phyloP scores from a whole-genome alignment of 2,888 invertebrate species.

The Leptopterna dolabrata region DNA sequence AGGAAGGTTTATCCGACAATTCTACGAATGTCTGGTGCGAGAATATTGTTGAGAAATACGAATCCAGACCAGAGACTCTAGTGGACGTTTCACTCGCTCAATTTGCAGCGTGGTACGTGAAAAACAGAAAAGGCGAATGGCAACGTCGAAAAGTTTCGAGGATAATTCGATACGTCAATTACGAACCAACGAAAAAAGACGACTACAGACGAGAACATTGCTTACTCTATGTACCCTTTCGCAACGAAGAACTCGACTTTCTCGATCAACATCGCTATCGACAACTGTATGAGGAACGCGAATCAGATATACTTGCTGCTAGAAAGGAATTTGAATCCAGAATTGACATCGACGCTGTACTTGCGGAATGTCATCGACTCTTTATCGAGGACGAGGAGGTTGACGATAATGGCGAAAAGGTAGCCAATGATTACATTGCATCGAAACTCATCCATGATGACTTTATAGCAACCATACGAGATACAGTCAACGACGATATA shows the following conservation, averaged over 20 bases:
- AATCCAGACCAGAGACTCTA: not conserved
- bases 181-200: not conserved
- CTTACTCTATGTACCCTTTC: no score
- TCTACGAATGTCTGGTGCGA: not conserved
- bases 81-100: not conserved
- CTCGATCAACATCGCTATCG: not conserved
- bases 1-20: not conserved
- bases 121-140: not conserved
- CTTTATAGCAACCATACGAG: not conserved
- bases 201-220: not conserved
- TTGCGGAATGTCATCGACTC: slow-evolving; percentile 23
- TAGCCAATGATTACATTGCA: not conserved
- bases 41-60: not conserved
- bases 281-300: no score
- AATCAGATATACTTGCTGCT: not conserved
- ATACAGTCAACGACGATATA: not conserved
- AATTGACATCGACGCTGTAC: not conserved
- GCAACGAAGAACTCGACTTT: not conserved
- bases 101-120: not conserved
- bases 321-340: not conserved
- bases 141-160: no score
- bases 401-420: not conserved
- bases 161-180: slow-evolving; percentile 14
- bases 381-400: not conserved
- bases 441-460: slow-evolving; percentile 16